These are phyloP conservation scores for Nomada fucata DNA, from an alignment of 2,888 invertebrate species.

Conservation along the genomic window DNA sequence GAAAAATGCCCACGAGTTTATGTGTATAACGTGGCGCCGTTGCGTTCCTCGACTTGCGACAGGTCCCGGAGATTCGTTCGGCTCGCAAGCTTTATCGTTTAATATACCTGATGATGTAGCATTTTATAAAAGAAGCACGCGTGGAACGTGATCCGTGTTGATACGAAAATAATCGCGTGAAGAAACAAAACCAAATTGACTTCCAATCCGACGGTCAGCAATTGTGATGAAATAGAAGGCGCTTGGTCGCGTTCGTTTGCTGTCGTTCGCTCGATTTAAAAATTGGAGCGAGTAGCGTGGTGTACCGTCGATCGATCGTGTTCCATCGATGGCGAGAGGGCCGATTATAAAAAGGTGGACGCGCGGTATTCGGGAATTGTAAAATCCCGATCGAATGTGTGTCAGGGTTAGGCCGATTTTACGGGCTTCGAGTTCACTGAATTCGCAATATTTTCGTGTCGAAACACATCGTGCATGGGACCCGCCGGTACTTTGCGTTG, in stretches of 20 bases:
- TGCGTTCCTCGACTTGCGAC: neutral
- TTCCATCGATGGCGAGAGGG: slow-evolving; percentile 4
- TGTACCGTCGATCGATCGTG: neutral
- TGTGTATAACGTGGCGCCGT: neutral
- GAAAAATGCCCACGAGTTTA: neutral
- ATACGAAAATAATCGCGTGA: neutral
- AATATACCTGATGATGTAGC: slow-evolving; percentile 21
- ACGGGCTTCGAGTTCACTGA: slow-evolving; percentile 50
- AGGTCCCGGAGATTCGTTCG: slow-evolving; percentile 2
- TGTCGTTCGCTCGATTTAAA: neutral
- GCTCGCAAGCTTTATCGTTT: neutral
- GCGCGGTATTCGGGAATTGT: slow-evolving; percentile 34
- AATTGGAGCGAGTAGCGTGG: slow-evolving; percentile 5
- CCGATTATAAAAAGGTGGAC: neutral
- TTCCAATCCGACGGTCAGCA: slow-evolving; percentile 12
- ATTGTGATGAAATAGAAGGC: slow-evolving; percentile 20
- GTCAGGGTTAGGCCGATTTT: slow-evolving; percentile 66
- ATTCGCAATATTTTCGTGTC: slow-evolving; percentile 50
- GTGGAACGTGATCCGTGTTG: neutral
- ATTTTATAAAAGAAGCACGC: neutral
- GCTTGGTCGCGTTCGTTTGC: slow-evolving; percentile 22
- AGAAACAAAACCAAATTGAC: neutral
- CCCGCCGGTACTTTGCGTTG: slow-evolving; percentile 6
- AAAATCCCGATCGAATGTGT: slow-evolving; percentile 43
- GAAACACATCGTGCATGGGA: slow-evolving; percentile 21